Evolutionary conservation across 53 echinoderm and acorn worm genomes (phyloP), one percentile per base, ranked within the genome.

Genomic region (Astropecten irregularis): DNA sequence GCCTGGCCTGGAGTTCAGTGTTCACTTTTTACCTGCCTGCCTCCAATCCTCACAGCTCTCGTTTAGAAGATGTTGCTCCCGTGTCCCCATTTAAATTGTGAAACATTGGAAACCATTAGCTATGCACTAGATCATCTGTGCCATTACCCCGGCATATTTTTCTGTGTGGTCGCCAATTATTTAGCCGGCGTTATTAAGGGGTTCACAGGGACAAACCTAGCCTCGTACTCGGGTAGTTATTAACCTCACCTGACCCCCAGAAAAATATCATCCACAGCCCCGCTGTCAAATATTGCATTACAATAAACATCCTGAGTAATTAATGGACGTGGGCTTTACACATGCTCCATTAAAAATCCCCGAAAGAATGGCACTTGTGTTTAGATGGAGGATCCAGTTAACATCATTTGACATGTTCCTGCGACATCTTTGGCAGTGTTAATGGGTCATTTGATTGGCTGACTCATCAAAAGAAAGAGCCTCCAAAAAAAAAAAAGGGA

Each of bases 281-380:
- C 40, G 57, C 74, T 74, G 74, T 74, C 74, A 74, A 74, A 74
- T 74, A 74, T 74, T 74, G 74, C 74, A 74, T 74, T 74, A 74
- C 74, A 74, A 74, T 74, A 74, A 74, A 74, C 74, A 74, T 74
- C 74, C 74, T 57, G 74, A 56, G 74, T 74, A 74, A 74, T 74
- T 74, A 74, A 74, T 74, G 74, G 74, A 30, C 23, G 56, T 57
- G n/a, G 74, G 74, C 74, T 74, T 74, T 74, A 57, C 74, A 74
- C 74, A 56, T 74, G 57, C 21, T 39, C 57, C 54, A 35, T 56
- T 55, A 56, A 74, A 74, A 55, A 55, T 37, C 55, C 57, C 57
- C 57, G 23, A 74, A 74, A 74, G 74, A 74, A 74, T 74, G 74
- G 74, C 74, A 74, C 74, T 74, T 74, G 74, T 52, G 57, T 74